These are phyloP conservation scores for Ooceraea biroi DNA, from an alignment of 1,140 invertebrate genomes.

Conservation along the genomic window DNA sequence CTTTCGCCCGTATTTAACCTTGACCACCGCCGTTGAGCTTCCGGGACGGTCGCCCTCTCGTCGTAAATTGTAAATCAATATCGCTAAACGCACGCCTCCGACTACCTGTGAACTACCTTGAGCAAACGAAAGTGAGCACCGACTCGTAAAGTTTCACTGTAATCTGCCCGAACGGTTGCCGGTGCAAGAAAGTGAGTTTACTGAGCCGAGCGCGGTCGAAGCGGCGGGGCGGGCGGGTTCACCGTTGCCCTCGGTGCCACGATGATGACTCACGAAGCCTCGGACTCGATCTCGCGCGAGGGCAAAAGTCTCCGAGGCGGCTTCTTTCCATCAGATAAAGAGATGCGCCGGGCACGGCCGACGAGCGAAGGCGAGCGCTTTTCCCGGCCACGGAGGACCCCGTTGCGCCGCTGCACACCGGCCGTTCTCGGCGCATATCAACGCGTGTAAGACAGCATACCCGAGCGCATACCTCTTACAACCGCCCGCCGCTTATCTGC, in stretches of 20 bases:
- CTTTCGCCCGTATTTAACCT: background rate
- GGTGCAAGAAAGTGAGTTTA: conserved; percentile 67
- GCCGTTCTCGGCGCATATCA: conserved; percentile 41
- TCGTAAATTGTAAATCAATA: conserved; percentile 25
- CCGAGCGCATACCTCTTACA: conserved; percentile 62
- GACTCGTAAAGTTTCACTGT: conserved; percentile 56
- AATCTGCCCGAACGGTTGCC: conserved; percentile 55
- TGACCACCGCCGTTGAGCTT: background rate
- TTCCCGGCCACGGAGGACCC: conserved; percentile 64
- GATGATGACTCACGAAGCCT: conserved; percentile 52
- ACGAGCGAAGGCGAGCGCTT: conserved; percentile 78
- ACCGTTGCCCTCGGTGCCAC: conserved; percentile 44
- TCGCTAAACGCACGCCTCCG: conserved; percentile 18
- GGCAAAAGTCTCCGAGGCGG: conserved; percentile 73
- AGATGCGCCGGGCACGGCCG: conserved; percentile 79
- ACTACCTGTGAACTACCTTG: conserved; percentile 11
- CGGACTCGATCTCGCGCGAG: conserved; percentile 55
- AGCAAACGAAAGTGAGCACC: conserved; percentile 51
- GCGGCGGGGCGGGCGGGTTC: conserved; percentile 29
- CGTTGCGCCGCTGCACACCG: conserved; percentile 38
- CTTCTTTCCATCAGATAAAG: conserved; percentile 82
- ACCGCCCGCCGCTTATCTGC: conserved; percentile 64
- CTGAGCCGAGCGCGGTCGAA: conserved; percentile 15
- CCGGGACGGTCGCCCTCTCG: background rate
- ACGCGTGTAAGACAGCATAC: conserved; percentile 59